A percentile compares a stretch with the other conserved stretches of the same genome.
phyloP scores from a whole-genome alignment of 2,113 vertebrate genomes.

The Etheostoma cragini region DNA sequence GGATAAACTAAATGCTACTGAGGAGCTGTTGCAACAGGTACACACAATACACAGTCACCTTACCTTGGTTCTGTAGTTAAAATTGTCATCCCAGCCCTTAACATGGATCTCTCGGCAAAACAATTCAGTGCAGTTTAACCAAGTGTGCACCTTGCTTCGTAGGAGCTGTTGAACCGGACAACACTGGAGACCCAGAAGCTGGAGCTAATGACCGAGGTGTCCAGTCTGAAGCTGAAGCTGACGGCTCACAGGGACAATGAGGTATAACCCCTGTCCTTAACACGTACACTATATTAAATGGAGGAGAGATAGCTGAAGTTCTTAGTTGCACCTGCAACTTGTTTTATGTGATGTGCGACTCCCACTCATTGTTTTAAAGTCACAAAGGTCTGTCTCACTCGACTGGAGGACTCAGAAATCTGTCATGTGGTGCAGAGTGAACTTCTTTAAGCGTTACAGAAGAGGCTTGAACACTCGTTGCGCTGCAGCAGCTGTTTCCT shows the following conservation, averaged over 20 bases:
- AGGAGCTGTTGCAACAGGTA: slow-evolving; percentile 97
- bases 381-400: slow-evolving; percentile 57
- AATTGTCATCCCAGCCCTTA: not conserved
- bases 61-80: not conserved
- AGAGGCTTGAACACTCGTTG: slow-evolving; percentile 28
- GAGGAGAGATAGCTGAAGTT: not conserved
- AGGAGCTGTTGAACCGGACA: slow-evolving; percentile 93
- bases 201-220: slow-evolving; percentile 95
- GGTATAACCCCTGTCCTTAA: slow-evolving; percentile 73
- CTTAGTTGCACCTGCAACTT: slow-evolving; percentile 41
- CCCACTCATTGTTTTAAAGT: slow-evolving; percentile 64
- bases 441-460: slow-evolving; percentile 58
- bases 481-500: slow-evolving; percentile 79
- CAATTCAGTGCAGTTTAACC: not conserved
- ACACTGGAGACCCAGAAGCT: slow-evolving; percentile 95
- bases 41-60: not conserved
- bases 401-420: slow-evolving; percentile 16
- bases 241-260: slow-evolving; percentile 88
- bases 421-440: slow-evolving; percentile 56
- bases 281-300: not conserved
- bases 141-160: slow-evolving; percentile 9
- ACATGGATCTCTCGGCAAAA: no score
- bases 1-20: slow-evolving; percentile 92
- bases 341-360: slow-evolving; percentile 18
- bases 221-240: slow-evolving; percentile 93